Evolutionary conservation across 1,140 invertebrate genomes (phyloP).

Genomic region (Drosophila obscura): DNA sequence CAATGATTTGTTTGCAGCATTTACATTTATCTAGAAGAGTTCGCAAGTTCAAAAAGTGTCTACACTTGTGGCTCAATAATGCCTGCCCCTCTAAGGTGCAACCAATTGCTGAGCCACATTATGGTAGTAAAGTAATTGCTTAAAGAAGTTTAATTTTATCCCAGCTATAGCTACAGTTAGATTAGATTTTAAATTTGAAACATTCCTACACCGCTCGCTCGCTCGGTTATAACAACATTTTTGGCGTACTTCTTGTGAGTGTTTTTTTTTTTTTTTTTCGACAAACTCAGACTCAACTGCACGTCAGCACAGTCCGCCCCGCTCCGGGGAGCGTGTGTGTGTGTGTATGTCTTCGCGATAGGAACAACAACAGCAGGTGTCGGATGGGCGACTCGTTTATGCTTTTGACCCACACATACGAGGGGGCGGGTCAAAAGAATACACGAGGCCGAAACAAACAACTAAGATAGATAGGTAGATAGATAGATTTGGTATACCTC

Average conservation of each 20-base stretch:
- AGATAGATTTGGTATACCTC: conserved; percentile 73
- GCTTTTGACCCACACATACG: conserved; percentile 4
- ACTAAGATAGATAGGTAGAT: conserved; percentile 12
- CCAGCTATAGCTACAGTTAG: conserved; percentile 2
- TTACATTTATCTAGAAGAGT: no score
- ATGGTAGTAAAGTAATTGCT: no score
- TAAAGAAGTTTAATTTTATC: conserved; percentile 1
- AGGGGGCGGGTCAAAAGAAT: conserved; percentile 18
- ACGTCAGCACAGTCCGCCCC: conserved; percentile 63
- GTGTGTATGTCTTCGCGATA: no score
- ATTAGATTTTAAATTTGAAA: conserved; percentile 22
- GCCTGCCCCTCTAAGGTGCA: no score
- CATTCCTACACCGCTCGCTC: conserved; percentile 21
- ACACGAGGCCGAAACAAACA: conserved; percentile 4
- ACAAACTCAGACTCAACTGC: conserved; percentile 43
- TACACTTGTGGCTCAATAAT: no score
- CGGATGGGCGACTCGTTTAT: conserved; percentile 6
- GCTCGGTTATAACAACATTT: conserved; percentile 71
- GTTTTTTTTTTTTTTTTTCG: no score
- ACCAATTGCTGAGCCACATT: no score
- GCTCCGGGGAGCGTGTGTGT: no score
- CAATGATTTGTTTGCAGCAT: no score
- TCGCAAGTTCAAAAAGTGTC: no score
- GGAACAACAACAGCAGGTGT: neutral
- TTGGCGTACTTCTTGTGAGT: conserved; percentile 2